Base-by-base conservation (phyloP, 2,797 vertebrate genomes). In the Philypnodon macrostomus region DNA sequence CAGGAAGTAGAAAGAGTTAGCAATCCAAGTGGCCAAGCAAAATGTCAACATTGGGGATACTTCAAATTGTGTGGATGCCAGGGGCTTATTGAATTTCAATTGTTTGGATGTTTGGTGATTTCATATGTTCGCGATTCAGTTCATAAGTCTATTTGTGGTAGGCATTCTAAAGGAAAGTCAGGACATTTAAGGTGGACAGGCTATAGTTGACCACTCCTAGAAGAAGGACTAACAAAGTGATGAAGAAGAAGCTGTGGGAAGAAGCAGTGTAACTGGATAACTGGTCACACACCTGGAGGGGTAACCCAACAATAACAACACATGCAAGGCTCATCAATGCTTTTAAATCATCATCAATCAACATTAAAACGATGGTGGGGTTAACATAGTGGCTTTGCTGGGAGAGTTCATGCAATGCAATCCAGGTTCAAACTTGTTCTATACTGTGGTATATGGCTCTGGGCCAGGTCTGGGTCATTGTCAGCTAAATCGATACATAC, bases 1-100 rank as follows among this genome's bases (percentile, higher is more conserved):
- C 57, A 58, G 79, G 64, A 80, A 69, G 51, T 53, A n/a, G 61
- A 69, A 64, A 48, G 42, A 48, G 50, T n/a, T n/a, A 52, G 34
- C 15, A 68, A 75, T 58, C 34, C 16, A 36, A 45, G n/a, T 36
- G 48, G 48, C 40, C 55, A 52, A 55, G 56, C 19, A 53, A 1
- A 48, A 13, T 12, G 15, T 67, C 48, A 67, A 58, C 45, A 54
- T 1, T 34, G 16, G 13, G 34, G 50, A 51, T 40, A 57, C 45
- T 47, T 7, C 36, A 0, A 56, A 38, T 30, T 10, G n/a, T 24
- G 16, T 30, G 16, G 14, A 13, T 7, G n/a, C 8, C 19, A 2
- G 18, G n/a, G n/a, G 21, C n/a, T 49, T 13, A 53, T 6, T 35
- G 27, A 38, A 26, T 47, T 51, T 13, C 30, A 21, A 10, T 7